A percentile compares a stretch with the other conserved stretches of the same genome.
phyloP scores from a whole-genome alignment of 1,140 invertebrate genomes.

The Colletes latitarsis region DNA sequence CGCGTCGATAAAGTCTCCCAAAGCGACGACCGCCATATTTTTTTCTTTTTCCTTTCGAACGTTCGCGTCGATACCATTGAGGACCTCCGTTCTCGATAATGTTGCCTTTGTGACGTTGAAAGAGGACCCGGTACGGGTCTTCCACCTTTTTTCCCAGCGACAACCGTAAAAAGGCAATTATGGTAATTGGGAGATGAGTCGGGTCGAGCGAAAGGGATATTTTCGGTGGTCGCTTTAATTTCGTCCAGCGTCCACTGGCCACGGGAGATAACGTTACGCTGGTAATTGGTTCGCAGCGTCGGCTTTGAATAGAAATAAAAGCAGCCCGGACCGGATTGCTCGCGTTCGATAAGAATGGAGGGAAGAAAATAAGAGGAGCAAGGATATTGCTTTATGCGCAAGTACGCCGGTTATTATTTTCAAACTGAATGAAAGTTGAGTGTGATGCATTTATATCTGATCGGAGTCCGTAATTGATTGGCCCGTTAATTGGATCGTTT shows the following conservation, averaged over 20 bases:
- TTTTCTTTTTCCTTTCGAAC: conserved; percentile 11
- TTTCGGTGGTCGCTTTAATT: conserved; percentile 16
- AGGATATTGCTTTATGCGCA: neutral
- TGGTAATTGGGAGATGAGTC: conserved; percentile 25
- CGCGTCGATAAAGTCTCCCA: conserved; percentile 20
- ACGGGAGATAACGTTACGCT: neutral
- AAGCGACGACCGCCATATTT: neutral
- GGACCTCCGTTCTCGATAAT: conserved; percentile 8
- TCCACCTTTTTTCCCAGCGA: neutral
- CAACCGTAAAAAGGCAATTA: conserved; percentile 35
- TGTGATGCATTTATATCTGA: no score
- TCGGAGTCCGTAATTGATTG: no score
- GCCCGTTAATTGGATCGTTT: no score
- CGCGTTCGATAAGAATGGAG: neutral
- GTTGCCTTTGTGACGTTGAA: neutral
- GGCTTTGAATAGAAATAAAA: neutral
- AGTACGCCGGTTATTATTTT: no score
- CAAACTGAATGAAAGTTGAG: no score
- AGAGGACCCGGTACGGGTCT: neutral
- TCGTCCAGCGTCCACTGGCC: neutral
- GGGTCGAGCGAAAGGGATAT: neutral
- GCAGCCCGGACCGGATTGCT: neutral
- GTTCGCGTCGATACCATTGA: neutral
- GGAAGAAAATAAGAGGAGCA: neutral
- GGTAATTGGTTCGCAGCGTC: conserved; percentile 10